These are phyloP conservation scores for Caenorhabditis drosophilae DNA, from an alignment of 2,888 invertebrate genomes.

Conservation along the genomic window DNA sequence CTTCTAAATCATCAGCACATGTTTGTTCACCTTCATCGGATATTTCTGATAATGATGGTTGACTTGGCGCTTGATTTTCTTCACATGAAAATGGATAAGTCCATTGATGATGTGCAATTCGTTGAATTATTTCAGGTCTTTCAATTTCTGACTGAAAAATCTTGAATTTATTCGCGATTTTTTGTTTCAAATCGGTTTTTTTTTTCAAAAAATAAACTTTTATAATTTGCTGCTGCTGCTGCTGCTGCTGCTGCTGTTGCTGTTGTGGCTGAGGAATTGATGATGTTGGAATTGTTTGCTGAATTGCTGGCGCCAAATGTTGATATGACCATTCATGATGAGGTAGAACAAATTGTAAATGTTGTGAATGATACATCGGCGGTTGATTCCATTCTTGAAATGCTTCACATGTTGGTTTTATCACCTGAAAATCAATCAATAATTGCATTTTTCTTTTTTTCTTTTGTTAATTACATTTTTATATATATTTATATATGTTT, in stretches of 20 bases:
- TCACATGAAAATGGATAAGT: slow-evolving; percentile 42
- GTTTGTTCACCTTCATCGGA: slow-evolving; percentile 49
- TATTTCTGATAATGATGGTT: slow-evolving; percentile 23
- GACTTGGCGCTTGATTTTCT: slow-evolving; percentile 17
- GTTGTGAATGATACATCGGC: slow-evolving; percentile 34
- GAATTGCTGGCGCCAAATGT: slow-evolving; percentile 16
- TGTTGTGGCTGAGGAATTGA: slow-evolving; percentile 2
- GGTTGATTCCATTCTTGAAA: slow-evolving; percentile 50
- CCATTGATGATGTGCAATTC: slow-evolving; percentile 37
- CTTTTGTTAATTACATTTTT: background rate
- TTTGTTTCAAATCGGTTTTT: too few relatives aligned
- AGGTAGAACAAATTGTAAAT: slow-evolving; percentile 40
- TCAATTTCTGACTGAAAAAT: slow-evolving; percentile 37
- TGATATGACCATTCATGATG: slow-evolving; percentile 43
- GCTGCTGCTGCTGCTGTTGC: too few relatives aligned
- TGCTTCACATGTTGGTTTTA: slow-evolving; percentile 59
- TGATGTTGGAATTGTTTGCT: background rate
- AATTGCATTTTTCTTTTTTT: too few relatives aligned
- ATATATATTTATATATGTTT: background rate
- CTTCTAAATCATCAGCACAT: slow-evolving; percentile 81
- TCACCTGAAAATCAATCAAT: slow-evolving; percentile 45
- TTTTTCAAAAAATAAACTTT: too few relatives aligned
- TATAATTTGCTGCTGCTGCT: too few relatives aligned
- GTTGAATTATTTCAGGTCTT: slow-evolving; percentile 51
- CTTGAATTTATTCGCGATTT: too few relatives aligned